A percentile compares a stretch with the other conserved stretches of the same genome.
phyloP scores from a whole-genome alignment of 2,113 vertebrate species.

The Cyprinodon tularosa region DNA sequence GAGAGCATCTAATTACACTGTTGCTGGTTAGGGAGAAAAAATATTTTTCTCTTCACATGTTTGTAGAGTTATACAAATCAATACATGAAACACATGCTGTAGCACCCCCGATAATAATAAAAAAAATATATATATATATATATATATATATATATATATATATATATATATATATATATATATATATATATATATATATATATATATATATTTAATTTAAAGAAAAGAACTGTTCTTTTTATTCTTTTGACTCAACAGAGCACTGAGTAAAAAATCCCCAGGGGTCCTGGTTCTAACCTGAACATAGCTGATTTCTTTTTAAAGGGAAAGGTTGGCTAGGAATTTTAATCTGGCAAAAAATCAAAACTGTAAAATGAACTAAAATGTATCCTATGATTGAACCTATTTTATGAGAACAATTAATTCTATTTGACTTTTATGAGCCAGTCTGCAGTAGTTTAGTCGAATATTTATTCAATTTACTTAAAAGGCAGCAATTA shows the following conservation, averaged over 20 bases:
- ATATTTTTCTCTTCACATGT: slow-evolving; percentile 50
- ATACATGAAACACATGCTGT: slow-evolving; percentile 59
- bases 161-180: no score
- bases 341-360: not conserved
- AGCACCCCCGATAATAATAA: slow-evolving; percentile 39
- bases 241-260: slow-evolving; percentile 1
- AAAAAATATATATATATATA: not conserved
- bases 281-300: slow-evolving; percentile 20
- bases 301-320: slow-evolving; percentile 15
- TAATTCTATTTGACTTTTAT: slow-evolving; percentile 12
- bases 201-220: slow-evolving; percentile 32
- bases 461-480: slow-evolving; percentile 26
- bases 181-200: no score
- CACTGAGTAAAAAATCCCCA: slow-evolving; percentile 18
- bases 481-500: slow-evolving; percentile 14
- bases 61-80: slow-evolving; percentile 57
- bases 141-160: no score
- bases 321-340: slow-evolving; percentile 5
- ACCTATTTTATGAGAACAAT: slow-evolving; percentile 6
- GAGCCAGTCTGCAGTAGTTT: slow-evolving; percentile 22
- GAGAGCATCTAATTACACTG: slow-evolving; percentile 62
- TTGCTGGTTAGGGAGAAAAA: slow-evolving; percentile 61
- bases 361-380: not conserved
- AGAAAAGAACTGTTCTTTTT: slow-evolving; percentile 30
- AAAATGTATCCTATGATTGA: not conserved